Percentiles rank a stretch among this genome's conserved stretches.
These are phyloP conservation scores for Noturus placidus DNA, from an alignment of 2,113 vertebrate genomes.

Conservation along the genomic window DNA sequence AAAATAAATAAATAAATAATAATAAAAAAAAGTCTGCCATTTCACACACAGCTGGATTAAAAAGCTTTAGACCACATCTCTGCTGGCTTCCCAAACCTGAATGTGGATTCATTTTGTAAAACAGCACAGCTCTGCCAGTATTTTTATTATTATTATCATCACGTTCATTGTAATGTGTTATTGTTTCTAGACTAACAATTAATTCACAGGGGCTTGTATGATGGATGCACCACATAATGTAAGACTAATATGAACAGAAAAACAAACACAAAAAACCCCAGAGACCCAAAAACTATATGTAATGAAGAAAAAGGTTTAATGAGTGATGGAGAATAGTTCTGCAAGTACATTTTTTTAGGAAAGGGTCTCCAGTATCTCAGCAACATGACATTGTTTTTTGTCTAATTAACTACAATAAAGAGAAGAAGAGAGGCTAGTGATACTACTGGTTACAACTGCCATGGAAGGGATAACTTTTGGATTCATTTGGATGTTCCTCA, in stretches of 20 bases:
- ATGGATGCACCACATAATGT: background rate
- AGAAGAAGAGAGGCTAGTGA: background rate
- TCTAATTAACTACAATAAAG: background rate
- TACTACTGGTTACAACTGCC: background rate
- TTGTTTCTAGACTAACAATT: background rate
- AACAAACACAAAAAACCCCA: background rate
- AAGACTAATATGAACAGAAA: background rate
- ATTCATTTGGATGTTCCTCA: background rate
- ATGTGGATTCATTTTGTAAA: background rate
- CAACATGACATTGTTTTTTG: background rate
- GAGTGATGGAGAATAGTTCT: background rate
- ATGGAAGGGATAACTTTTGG: background rate
- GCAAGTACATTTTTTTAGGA: background rate
- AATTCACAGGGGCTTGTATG: background rate
- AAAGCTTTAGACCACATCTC: background rate
- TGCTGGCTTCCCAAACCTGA: too few species aligned
- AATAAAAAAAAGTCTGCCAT: background rate
- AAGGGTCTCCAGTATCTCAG: background rate
- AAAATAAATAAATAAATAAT: too few species aligned
- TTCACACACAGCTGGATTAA: slow-evolving; percentile 1
- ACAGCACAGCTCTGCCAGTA: background rate
- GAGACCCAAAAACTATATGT: background rate
- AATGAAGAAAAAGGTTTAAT: background rate
- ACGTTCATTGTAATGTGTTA: background rate
- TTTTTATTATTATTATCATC: background rate